phyloP scores from a whole-genome alignment of 2,888 invertebrate genomes.

The Apotomis capreana region DNA sequence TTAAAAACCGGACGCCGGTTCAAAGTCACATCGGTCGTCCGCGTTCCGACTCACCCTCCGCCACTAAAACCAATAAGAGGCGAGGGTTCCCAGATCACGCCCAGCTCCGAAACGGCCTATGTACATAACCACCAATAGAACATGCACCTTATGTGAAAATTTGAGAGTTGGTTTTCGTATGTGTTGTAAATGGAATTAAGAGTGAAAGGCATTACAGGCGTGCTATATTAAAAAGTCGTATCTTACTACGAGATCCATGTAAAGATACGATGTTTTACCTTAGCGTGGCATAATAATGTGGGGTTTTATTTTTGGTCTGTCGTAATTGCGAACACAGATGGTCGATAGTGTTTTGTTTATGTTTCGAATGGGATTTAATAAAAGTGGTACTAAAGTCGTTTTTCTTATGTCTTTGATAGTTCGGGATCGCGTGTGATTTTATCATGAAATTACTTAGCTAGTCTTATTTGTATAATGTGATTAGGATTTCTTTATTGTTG shows the following conservation, averaged over 20 bases:
- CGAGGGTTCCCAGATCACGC: constrained; percentile 67
- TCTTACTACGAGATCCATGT: too few relatives aligned
- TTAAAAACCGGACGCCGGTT: constrained; percentile 53
- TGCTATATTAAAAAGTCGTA: too few relatives aligned
- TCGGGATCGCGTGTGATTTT: background rate
- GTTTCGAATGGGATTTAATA: constrained; percentile 8
- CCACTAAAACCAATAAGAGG: constrained; percentile 79
- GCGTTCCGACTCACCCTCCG: constrained; percentile 71
- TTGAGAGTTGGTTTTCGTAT: constrained; percentile 49
- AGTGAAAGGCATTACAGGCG: constrained; percentile 62
- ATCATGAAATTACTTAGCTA: too few relatives aligned
- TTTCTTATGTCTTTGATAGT: background rate
- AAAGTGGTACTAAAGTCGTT: constrained; percentile 6
- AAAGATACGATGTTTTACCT: too few relatives aligned
- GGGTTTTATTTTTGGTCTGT: constrained; percentile 55
- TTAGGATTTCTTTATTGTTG: too few relatives aligned
- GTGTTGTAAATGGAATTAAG: constrained; percentile 53
- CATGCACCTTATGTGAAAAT: constrained; percentile 45
- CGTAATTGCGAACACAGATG: constrained; percentile 31
- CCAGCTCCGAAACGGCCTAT: constrained; percentile 69
- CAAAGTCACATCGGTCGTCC: constrained; percentile 69
- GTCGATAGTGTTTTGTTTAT: constrained; percentile 18
- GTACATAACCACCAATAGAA: constrained; percentile 47
- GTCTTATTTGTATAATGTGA: too few relatives aligned
- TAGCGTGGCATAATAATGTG: constrained; percentile 48